A percentile compares a stretch with the other conserved stretches of the same genome.
phyloP scores from a whole-genome alignment of 2,797 vertebrate species.

The Caiman crocodilus region DNA sequence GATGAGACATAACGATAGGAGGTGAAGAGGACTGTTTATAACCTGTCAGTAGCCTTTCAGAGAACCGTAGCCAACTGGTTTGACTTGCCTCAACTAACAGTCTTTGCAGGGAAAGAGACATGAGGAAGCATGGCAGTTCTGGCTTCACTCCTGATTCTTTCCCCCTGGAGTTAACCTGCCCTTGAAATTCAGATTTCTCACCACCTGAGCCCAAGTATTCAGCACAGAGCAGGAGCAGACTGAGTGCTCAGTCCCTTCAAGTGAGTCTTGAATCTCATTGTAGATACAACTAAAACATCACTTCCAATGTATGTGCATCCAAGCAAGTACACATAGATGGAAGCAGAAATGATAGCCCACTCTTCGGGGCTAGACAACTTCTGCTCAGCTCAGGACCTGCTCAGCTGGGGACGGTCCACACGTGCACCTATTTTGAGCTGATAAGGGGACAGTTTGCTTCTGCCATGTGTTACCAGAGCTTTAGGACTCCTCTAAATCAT shows the following conservation, averaged over 20 bases:
- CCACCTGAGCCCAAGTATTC: background rate
- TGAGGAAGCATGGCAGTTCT: background rate
- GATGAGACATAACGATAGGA: constrained; percentile 28
- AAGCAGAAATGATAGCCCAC: background rate
- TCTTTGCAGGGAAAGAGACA: background rate
- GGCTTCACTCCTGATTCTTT: background rate
- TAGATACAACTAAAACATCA: background rate
- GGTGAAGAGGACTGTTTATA: background rate
- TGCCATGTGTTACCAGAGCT: background rate
- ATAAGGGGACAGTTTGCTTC: accelerated
- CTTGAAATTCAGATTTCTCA: background rate
- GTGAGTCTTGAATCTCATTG: background rate
- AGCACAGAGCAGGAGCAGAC: too few species aligned
- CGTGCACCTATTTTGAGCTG: background rate
- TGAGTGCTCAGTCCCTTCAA: background rate
- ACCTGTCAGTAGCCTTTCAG: background rate
- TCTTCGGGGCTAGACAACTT: background rate
- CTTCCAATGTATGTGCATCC: background rate
- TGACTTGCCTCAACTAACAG: constrained; percentile 8
- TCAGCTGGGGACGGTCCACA: accelerated
- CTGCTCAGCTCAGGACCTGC: background rate
- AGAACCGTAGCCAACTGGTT: background rate
- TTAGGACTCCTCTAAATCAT: background rate
- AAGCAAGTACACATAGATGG: background rate
- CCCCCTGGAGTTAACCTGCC: accelerated